phyloP scores from a whole-genome alignment of 2,888 invertebrate species.

The Himalopsyche japonica region DNA sequence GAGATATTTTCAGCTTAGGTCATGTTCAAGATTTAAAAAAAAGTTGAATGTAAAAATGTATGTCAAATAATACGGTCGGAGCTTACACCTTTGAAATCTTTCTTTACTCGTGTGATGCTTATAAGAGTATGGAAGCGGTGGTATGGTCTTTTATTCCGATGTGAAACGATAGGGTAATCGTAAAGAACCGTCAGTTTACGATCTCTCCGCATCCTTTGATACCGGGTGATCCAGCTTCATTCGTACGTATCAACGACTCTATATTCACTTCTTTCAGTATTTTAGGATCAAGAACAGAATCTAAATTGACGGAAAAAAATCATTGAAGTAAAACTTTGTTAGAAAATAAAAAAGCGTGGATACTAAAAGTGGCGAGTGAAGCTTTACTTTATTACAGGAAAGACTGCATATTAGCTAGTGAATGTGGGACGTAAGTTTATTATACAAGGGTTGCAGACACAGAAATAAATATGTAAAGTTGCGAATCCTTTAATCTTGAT shows the following conservation, averaged over 20 bases:
- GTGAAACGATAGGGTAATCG: conserved; percentile 21
- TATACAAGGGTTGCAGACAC: too few relatives aligned
- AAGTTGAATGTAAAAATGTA: too few relatives aligned
- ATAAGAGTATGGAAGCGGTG: not conserved
- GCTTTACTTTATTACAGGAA: not conserved
- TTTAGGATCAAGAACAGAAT: not conserved
- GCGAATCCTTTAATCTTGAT: too few relatives aligned
- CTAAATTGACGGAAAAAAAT: not conserved
- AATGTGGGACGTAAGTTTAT: not conserved
- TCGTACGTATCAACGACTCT: not conserved
- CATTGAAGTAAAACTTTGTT: not conserved
- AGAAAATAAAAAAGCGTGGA: not conserved
- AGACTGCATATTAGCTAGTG: not conserved
- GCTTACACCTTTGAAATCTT: not conserved
- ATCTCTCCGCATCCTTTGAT: not conserved
- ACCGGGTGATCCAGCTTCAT: not conserved
- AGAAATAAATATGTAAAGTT: too few relatives aligned
- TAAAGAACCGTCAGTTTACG: conserved; percentile 23
- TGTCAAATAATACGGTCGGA: too few relatives aligned
- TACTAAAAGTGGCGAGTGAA: not conserved
- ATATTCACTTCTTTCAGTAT: not conserved
- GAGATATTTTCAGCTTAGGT: too few relatives aligned
- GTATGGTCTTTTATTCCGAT: conserved; percentile 1
- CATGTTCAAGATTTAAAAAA: too few relatives aligned
- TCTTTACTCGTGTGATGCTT: not conserved